These are phyloP conservation scores for Tenthredo mesomela DNA, from an alignment of 2,888 invertebrate genomes.

Conservation along the genomic window DNA sequence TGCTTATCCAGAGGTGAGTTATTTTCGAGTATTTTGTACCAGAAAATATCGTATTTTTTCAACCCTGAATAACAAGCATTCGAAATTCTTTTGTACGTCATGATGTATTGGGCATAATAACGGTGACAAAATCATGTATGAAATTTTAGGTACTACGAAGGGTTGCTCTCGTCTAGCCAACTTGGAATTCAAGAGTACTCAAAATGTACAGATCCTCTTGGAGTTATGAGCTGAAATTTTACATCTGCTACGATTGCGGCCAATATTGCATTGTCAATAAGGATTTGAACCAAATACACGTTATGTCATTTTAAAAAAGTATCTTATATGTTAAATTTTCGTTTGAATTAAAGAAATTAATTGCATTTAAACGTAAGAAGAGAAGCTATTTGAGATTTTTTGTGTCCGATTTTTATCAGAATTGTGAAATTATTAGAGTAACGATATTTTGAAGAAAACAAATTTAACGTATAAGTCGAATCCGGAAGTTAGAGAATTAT, in stretches of 20 bases:
- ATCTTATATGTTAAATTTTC: neutral
- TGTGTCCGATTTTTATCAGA: neutral
- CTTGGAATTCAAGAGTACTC: neutral
- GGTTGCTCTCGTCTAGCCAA: conserved; percentile 37
- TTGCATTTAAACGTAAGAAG: neutral
- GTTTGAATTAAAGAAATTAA: neutral
- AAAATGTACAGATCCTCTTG: neutral
- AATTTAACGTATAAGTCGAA: neutral
- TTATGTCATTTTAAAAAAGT: neutral
- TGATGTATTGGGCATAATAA: neutral
- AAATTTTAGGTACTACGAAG: conserved; percentile 23
- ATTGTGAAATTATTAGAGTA: neutral
- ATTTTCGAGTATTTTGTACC: neutral
- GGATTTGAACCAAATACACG: neutral
- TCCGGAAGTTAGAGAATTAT: neutral
- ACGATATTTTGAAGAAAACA: neutral
- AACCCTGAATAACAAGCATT: neutral
- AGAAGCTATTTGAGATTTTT: neutral
- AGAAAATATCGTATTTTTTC: neutral
- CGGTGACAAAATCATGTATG: neutral
- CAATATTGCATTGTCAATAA: neutral
- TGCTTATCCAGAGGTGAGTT: conserved; percentile 65
- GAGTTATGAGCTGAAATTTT: neutral
- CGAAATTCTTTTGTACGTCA: neutral
- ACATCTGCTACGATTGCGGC: neutral